Evolutionary conservation across 2,888 invertebrate species (phyloP).

Genomic region (Mantis religiosa): DNA sequence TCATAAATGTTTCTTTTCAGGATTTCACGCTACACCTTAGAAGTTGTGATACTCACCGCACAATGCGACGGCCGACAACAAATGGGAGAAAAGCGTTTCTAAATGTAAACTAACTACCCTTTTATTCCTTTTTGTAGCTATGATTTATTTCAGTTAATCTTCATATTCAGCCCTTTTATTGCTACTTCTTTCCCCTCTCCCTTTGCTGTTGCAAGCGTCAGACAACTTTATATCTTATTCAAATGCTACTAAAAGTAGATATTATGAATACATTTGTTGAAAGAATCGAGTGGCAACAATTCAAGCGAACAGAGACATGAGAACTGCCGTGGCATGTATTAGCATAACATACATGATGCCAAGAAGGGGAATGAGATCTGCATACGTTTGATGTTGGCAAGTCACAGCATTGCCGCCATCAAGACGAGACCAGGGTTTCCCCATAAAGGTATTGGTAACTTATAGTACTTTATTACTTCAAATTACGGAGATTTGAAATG

Average conservation of each 20-base stretch:
- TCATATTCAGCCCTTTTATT: neutral
- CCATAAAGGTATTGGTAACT: neutral
- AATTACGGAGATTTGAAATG: no score
- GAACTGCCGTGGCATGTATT: neutral
- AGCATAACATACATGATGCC: neutral
- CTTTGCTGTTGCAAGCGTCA: neutral
- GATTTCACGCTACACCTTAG: neutral
- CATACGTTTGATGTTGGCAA: neutral
- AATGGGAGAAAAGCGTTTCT: neutral
- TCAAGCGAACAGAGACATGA: neutral
- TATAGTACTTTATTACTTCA: no score
- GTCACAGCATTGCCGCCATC: neutral
- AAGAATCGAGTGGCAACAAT: neutral
- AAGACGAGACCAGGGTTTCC: neutral
- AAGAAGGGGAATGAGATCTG: neutral
- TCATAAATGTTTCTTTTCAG: constrained; percentile 19
- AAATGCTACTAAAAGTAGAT: constrained; percentile 4
- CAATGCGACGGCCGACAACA: neutral
- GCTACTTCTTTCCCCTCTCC: neutral
- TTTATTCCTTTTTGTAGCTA: neutral
- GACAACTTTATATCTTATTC: constrained; percentile 14
- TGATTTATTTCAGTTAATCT: neutral
- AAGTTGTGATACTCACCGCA: neutral
- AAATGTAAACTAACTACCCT: neutral
- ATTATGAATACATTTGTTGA: constrained; percentile 22